Percentiles rank a stretch among this genome's conserved stretches.
phyloP scores from a whole-genome alignment of 1,140 invertebrate genomes.

The Thalassaphorura encarpata region DNA sequence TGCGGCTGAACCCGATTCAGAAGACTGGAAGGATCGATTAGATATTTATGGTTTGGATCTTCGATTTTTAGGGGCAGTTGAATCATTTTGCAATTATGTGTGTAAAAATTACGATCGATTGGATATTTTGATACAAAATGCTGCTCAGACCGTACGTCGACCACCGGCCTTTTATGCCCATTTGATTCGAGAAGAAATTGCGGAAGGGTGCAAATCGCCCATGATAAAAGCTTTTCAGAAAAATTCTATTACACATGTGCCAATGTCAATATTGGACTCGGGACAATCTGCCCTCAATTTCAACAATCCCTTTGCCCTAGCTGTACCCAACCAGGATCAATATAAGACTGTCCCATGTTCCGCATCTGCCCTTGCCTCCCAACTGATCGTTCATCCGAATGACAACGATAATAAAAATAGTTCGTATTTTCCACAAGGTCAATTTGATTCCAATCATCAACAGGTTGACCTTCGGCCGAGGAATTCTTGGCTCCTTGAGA shows the following conservation, averaged over 20 bases:
- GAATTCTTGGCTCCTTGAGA: constrained; percentile 21
- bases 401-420: background rate
- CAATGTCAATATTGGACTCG: background rate
- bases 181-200: background rate
- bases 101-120: constrained; percentile 7
- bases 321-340: background rate
- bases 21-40: constrained; percentile 18
- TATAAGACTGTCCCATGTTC: background rate
- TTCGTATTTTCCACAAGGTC: background rate
- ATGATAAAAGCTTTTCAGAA: background rate
- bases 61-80: constrained; percentile 8
- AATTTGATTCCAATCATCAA: constrained; percentile 11
- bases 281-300: background rate
- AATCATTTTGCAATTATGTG: constrained; percentile 15
- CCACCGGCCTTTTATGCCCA: constrained; percentile 18
- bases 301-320: background rate
- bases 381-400: background rate
- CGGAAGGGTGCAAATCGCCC: background rate
- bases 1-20: constrained; percentile 16
- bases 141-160: constrained; percentile 29
- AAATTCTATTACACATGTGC: background rate
- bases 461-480: constrained; percentile 15
- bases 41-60: constrained; percentile 23
- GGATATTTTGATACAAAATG: constrained; percentile 33
- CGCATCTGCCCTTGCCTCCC: background rate